phyloP scores from a whole-genome alignment of 2,797 vertebrate species.

The Orestias chungarensis region DNA sequence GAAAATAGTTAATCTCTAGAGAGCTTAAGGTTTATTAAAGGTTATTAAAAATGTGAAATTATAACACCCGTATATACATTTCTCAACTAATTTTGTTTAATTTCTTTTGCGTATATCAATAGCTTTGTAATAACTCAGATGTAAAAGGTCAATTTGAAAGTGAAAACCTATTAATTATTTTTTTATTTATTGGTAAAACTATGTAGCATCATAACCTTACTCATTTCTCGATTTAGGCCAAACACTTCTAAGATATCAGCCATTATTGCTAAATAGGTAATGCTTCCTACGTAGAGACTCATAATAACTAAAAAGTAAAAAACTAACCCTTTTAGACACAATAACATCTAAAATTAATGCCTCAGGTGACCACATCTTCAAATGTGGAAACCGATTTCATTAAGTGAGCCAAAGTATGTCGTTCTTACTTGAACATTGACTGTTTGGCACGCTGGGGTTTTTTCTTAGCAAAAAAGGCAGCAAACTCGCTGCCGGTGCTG shows the following conservation, averaged over 20 bases:
- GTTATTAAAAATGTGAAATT: neutral
- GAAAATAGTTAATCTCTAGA: neutral
- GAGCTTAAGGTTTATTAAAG: neutral
- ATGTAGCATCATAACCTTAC: neutral
- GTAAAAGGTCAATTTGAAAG: neutral
- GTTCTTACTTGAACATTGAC: slow-evolving; percentile 94
- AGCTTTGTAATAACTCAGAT: neutral
- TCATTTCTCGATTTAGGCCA: neutral
- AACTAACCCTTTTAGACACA: neutral
- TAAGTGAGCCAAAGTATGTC: neutral
- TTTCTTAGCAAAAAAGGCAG: slow-evolving; percentile 96
- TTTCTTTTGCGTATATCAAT: neutral
- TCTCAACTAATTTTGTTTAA: neutral
- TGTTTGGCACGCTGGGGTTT: slow-evolving; percentile 92
- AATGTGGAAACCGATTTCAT: neutral
- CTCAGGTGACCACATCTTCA: neutral
- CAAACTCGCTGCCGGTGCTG: slow-evolving; percentile 93
- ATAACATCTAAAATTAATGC: neutral
- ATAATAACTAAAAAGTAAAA: neutral
- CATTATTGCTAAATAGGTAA: neutral
- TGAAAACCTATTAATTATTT: too few species aligned
- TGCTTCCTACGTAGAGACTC: neutral
- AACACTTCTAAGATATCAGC: neutral
- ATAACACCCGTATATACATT: neutral
- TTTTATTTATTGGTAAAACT: too few species aligned